Percentiles rank a stretch among this genome's conserved stretches.
These are phyloP conservation scores for Sinonovacula constricta DNA, from an alignment of 1,140 invertebrate species.

Conservation along the genomic window DNA sequence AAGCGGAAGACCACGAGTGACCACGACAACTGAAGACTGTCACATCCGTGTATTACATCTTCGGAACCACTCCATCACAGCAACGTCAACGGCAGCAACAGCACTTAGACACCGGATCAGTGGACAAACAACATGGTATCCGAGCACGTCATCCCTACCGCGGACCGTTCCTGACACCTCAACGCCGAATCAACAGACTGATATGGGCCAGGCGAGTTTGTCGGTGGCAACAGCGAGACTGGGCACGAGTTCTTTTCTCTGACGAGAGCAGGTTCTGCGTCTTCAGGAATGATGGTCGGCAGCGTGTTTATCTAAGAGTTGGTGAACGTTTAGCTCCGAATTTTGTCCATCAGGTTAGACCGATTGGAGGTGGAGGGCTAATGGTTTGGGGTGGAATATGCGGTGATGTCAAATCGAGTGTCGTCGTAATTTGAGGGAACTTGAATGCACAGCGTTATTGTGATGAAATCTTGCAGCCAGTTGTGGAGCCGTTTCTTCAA, in stretches of 20 bases:
- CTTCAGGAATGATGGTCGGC: conserved; percentile 29
- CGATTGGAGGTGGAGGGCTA: conserved; percentile 38
- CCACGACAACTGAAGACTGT: no score
- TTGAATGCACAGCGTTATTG: conserved; percentile 40
- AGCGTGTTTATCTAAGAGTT: conserved; percentile 32
- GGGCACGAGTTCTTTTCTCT: conserved; percentile 35
- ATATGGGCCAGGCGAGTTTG: conserved; percentile 23
- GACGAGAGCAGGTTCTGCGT: conserved; percentile 34
- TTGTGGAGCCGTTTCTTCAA: conserved; percentile 35
- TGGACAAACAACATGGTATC: no score
- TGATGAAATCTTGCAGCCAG: conserved; percentile 49
- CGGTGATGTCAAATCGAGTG: conserved; percentile 23
- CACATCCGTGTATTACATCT: no score
- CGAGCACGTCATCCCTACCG: conserved; percentile 10
- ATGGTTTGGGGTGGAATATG: conserved; percentile 54
- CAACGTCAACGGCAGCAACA: no score
- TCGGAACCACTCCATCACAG: no score
- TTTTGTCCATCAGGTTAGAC: conserved; percentile 33
- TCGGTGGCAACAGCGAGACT: conserved; percentile 16
- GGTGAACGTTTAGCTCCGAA: conserved; percentile 40
- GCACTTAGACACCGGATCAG: background rate
- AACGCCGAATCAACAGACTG: conserved; percentile 8
- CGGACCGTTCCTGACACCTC: conserved; percentile 8
- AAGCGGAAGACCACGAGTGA: no score
- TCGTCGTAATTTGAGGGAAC: conserved; percentile 37